Conservation (phyloP, 2,113 vertebrate genomes). For the Pogonocichla stellata region DNA sequence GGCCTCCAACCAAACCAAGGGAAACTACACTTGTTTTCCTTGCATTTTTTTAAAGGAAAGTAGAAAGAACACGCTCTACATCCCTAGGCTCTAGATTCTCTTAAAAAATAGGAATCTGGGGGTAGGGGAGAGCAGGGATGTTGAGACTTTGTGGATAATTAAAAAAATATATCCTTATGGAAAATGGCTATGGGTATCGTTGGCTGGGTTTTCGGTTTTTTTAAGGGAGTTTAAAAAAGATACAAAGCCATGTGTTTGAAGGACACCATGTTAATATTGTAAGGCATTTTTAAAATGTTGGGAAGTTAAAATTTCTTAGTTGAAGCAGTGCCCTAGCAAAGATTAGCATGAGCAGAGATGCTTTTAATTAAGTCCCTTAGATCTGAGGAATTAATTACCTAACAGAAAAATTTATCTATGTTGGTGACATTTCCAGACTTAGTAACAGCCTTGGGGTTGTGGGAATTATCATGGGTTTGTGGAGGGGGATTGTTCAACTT, state of each 20-base stretch:
- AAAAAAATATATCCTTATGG: neutral
- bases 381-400: neutral
- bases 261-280: neutral
- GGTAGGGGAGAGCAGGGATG: fast-evolving
- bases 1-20: neutral
- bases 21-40: neutral
- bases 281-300: neutral
- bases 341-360: neutral
- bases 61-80: fast-evolving
- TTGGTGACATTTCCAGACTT: neutral
- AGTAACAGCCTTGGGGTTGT: neutral
- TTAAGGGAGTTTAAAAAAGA: neutral
- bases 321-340: neutral
- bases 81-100: neutral
- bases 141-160: neutral
- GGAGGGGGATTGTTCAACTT: neutral
- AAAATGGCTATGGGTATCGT: neutral
- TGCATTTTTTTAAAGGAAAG: neutral
- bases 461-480: neutral
- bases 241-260: neutral
- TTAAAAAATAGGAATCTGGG: neutral
- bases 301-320: neutral
- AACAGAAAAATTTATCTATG: neutral
- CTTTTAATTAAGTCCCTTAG: neutral
- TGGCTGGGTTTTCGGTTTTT: neutral